A percentile compares a stretch with the other conserved stretches of the same genome.
Evolutionary conservation across 2,888 invertebrate genomes (phyloP).

Genomic region (Caenorhabditis uteleia): DNA sequence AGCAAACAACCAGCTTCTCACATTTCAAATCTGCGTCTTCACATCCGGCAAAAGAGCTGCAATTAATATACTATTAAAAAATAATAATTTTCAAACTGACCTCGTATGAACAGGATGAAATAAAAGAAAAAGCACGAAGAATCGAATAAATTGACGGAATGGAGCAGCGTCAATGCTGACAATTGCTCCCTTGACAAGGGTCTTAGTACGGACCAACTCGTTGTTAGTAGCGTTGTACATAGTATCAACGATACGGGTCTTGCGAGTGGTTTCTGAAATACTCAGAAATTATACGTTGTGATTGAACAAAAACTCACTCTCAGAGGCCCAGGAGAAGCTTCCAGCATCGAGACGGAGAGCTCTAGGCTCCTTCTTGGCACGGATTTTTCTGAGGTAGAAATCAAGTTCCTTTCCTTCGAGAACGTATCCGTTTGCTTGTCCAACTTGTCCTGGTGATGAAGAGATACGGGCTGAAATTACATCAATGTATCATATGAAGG

Average conservation of each 20-base stretch:
- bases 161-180: conserved; percentile 57
- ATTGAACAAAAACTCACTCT: conserved; percentile 77
- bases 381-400: conserved; percentile 80
- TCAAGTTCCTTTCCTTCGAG: conserved; percentile 99
- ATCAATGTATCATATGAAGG: too few species aligned
- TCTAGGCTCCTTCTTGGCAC: conserved; percentile 74
- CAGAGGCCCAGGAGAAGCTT: conserved; percentile 98
- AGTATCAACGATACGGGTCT: conserved; percentile 97
- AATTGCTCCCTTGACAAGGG: conserved; percentile 84
- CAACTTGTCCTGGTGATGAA: conserved; percentile 96
- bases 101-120: too few species aligned
- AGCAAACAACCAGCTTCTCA: too few species aligned
- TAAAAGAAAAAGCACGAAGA: too few species aligned
- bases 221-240: conserved; percentile 99
- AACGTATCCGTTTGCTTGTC: conserved; percentile 95
- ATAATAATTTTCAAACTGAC: too few species aligned
- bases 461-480: conserved; percentile 86
- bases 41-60: too few species aligned
- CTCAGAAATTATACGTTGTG: not conserved
- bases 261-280: conserved; percentile 83
- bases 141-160: conserved; percentile 85
- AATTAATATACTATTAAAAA: too few species aligned
- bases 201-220: conserved; percentile 98
- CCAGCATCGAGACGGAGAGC: conserved; percentile 92
- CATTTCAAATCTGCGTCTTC: too few species aligned